Conservation (phyloP, 2,888 invertebrate species). For the Chelonus formosanus region DNA sequence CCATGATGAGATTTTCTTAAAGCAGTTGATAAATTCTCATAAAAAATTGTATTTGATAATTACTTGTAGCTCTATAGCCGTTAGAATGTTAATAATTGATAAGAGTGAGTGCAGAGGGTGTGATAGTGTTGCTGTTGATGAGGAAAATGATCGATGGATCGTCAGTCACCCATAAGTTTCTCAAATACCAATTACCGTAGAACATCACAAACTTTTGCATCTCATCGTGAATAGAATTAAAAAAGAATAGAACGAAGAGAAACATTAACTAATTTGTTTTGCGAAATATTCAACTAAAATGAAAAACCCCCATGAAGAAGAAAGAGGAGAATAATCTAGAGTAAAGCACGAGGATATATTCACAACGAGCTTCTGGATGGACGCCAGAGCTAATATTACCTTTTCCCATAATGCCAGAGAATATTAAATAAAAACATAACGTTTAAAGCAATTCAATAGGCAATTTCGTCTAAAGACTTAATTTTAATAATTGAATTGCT, state of each 20-base stretch:
- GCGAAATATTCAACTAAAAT: slow-evolving; percentile 32
- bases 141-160: slow-evolving; percentile 21
- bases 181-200: slow-evolving; percentile 9
- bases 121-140: slow-evolving; percentile 2
- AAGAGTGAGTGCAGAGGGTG: neutral
- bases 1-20: neutral
- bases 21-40: neutral
- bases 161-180: slow-evolving; percentile 8
- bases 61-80: neutral
- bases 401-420: slow-evolving; percentile 40
- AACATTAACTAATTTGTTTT: slow-evolving; percentile 39
- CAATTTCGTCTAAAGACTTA: slow-evolving; percentile 5
- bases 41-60: slow-evolving; percentile 1
- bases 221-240: slow-evolving; percentile 11
- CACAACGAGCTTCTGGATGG: slow-evolving; percentile 29
- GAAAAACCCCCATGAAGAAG: neutral
- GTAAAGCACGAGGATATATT: slow-evolving; percentile 26
- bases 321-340: slow-evolving; percentile 13
- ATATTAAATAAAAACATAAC: slow-evolving; percentile 44
- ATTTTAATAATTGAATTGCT: neutral
- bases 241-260: slow-evolving; percentile 12
- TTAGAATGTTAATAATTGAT: neutral
- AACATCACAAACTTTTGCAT: slow-evolving; percentile 2
- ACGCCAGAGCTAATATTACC: slow-evolving; percentile 43
- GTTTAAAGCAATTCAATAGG: slow-evolving; percentile 17